phyloP scores from a whole-genome alignment of 2,888 invertebrate species.

The Melinaea menophilus region DNA sequence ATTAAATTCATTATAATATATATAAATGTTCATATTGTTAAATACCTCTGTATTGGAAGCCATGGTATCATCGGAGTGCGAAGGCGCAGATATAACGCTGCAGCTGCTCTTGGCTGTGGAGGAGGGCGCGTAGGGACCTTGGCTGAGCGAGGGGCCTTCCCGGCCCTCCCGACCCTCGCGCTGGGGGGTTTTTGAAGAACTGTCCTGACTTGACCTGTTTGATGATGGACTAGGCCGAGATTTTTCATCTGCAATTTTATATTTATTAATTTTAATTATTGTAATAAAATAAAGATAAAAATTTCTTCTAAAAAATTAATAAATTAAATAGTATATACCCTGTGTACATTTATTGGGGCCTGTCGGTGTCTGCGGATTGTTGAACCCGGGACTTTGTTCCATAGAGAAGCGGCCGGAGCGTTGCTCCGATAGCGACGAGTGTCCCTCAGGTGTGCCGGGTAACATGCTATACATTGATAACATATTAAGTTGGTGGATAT shows the following conservation, averaged over 20 bases:
- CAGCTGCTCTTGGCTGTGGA: slow-evolving; percentile 60
- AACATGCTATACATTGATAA: slow-evolving; percentile 58
- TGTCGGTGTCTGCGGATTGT: slow-evolving; percentile 74
- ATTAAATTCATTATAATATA: no score
- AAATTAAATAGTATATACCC: slow-evolving; percentile 37
- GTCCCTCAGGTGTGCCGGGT: slow-evolving; percentile 73
- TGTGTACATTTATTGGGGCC: slow-evolving; percentile 53
- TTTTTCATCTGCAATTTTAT: slow-evolving; percentile 59
- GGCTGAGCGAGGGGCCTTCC: slow-evolving; percentile 41
- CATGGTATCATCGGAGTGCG: slow-evolving; percentile 55
- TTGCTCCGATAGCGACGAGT: slow-evolving; percentile 64
- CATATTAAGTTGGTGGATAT: background rate
- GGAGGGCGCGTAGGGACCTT: slow-evolving; percentile 69
- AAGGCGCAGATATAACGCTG: slow-evolving; percentile 54
- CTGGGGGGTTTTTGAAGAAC: slow-evolving; percentile 68
- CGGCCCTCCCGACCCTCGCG: slow-evolving; percentile 37
- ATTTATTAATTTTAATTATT: background rate
- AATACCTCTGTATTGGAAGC: slow-evolving; percentile 56
- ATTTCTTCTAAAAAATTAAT: background rate
- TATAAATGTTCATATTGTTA: background rate
- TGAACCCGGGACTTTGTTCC: slow-evolving; percentile 74
- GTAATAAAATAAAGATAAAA: background rate
- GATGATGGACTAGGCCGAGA: slow-evolving; percentile 74
- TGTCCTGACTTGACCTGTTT: slow-evolving; percentile 68
- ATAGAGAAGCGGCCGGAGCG: slow-evolving; percentile 69